Conservation (phyloP, 2,113 vertebrate genomes). For the Zosterops borbonicus region DNA sequence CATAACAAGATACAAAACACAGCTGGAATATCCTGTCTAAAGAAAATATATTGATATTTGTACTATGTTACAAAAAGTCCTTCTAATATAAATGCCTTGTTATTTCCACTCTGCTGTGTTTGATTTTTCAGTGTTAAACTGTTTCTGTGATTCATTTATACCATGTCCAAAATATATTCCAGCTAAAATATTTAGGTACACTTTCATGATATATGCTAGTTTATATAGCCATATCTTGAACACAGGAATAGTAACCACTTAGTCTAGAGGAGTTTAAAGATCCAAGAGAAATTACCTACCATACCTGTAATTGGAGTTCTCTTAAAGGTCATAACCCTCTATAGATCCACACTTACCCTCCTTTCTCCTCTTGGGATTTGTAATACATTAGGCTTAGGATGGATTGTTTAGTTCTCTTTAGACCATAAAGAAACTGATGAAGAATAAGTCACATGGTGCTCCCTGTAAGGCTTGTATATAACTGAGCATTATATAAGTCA, state of each 20-base stretch:
- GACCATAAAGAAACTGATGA: constrained; percentile 48
- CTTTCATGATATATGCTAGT: background rate
- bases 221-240: background rate
- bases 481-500: background rate
- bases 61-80: background rate
- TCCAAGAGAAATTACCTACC: constrained; percentile 59
- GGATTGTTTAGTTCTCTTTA: constrained; percentile 48
- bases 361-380: constrained; percentile 31
- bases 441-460: background rate
- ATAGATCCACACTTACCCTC: constrained; percentile 59
- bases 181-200: constrained; percentile 10
- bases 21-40: background rate
- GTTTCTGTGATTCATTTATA: constrained; percentile 1
- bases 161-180: background rate
- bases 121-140: constrained; percentile 18
- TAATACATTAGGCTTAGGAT: constrained; percentile 59
- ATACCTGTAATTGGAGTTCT: constrained; percentile 63
- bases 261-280: background rate
- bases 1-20: background rate
- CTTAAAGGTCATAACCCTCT: constrained; percentile 57
- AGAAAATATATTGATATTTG: background rate
- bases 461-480: background rate
- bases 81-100: background rate
- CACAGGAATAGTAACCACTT: background rate
- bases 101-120: constrained; percentile 4